A percentile compares a stretch with the other conserved stretches of the same genome.
Evolutionary conservation across 2,113 vertebrate species (phyloP).

Genomic region (Progne subis): DNA sequence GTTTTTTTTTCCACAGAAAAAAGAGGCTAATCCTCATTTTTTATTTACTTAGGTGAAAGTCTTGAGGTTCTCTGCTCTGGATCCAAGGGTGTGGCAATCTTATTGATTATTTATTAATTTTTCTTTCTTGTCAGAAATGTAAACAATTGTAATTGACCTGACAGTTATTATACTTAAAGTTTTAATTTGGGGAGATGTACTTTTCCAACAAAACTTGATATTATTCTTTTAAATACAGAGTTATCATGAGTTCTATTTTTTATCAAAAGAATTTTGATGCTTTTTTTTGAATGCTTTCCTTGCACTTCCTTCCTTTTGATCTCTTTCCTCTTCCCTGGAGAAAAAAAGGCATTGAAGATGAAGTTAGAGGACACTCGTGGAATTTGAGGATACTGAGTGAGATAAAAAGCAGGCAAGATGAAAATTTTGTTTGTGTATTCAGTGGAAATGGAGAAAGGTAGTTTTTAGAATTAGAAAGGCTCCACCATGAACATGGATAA

Average conservation of each 20-base stretch:
- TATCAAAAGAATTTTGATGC: not conserved
- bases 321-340: not conserved
- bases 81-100: not conserved
- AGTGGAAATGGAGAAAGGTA: not conserved
- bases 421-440: not conserved
- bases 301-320: conserved; percentile 3
- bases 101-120: not conserved
- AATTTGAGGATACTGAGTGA: not conserved
- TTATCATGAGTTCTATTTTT: not conserved
- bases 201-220: not conserved
- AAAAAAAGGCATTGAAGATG: not conserved
- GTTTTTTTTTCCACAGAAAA: not conserved
- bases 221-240: not conserved
- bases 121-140: not conserved
- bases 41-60: not conserved
- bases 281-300: not conserved
- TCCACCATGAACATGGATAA: not conserved
- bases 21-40: not conserved
- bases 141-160: not conserved
- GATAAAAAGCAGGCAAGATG: not conserved
- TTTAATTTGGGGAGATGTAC: not conserved
- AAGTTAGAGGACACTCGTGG: not conserved
- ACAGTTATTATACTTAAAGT: not conserved
- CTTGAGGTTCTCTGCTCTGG: not conserved
- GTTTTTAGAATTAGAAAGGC: not conserved